A percentile compares a stretch with the other conserved stretches of the same genome.
Conservation (phyloP, 1,140 invertebrate genomes). For the Trachymyrmex septentrionalis region DNA sequence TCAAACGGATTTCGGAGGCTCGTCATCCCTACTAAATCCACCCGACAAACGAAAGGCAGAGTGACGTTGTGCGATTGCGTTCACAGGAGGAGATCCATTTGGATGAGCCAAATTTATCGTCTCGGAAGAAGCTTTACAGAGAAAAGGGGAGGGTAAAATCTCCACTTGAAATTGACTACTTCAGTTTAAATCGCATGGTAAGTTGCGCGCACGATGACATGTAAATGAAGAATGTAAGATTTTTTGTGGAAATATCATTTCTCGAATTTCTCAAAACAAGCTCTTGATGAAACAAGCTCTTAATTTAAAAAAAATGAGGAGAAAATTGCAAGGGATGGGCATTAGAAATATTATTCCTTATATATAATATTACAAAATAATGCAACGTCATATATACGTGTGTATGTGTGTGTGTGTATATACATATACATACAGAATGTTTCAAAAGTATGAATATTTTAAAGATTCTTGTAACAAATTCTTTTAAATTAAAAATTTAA, state of each 20-base stretch:
- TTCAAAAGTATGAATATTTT: too few relatives aligned
- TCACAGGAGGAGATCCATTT: constrained; percentile 63
- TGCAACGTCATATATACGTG: background rate
- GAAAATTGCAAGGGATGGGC: background rate
- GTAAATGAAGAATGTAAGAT: constrained; percentile 28
- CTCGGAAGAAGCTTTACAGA: constrained; percentile 55
- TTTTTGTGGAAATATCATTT: constrained; percentile 27
- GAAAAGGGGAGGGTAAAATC: constrained; percentile 25
- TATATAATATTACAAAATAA: background rate
- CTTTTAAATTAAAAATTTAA: too few relatives aligned
- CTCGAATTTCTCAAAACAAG: constrained; percentile 7
- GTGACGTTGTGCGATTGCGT: constrained; percentile 61
- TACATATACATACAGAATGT: too few relatives aligned
- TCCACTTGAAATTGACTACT: constrained; percentile 46
- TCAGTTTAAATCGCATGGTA: constrained; percentile 32
- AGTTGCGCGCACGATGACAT: constrained; percentile 11
- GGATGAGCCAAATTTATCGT: constrained; percentile 68
- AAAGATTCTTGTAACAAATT: too few relatives aligned
- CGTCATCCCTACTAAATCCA: constrained; percentile 69
- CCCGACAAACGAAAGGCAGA: constrained; percentile 11
- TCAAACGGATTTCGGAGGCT: constrained; percentile 45
- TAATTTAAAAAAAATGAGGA: background rate
- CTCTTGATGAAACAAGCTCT: background rate
- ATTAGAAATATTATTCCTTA: background rate
- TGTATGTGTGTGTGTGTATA: too few relatives aligned